Evolutionary conservation across 2,797 vertebrate genomes (phyloP).

Genomic region (Siniperca obscura): DNA sequence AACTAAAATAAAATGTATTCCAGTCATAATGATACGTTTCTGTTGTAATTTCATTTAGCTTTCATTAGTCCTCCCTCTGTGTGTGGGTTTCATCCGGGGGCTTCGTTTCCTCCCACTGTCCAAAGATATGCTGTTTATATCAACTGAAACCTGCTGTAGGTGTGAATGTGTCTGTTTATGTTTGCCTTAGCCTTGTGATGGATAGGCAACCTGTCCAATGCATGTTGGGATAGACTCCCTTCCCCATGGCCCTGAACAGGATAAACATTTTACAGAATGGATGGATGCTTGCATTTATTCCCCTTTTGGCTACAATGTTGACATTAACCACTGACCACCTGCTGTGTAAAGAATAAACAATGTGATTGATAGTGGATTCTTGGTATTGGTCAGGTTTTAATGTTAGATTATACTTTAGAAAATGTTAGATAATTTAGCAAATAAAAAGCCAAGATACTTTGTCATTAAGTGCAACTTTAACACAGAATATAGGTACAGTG

Average conservation of each 20-base stretch:
- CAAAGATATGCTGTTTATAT: background rate
- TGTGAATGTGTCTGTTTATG: slow-evolving; percentile 7
- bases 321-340: too few species aligned
- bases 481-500: background rate
- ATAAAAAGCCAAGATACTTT: background rate
- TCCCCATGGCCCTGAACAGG: background rate
- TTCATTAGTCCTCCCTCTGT: background rate
- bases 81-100: background rate
- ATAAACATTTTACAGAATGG: background rate
- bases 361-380: too few species aligned
- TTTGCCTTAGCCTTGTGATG: slow-evolving; percentile 8
- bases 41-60: too few species aligned
- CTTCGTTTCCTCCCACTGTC: background rate
- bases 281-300: background rate
- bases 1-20: too few species aligned
- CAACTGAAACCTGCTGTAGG: background rate
- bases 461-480: background rate
- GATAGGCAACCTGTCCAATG: background rate
- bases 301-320: background rate
- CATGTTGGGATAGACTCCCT: background rate
- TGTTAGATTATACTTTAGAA: background rate
- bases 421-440: background rate
- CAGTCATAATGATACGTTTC: too few species aligned
- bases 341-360: background rate
- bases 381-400: background rate